These are phyloP conservation scores for Nephrotoma appendiculata DNA, from an alignment of 2,888 invertebrate species.

Conservation along the genomic window DNA sequence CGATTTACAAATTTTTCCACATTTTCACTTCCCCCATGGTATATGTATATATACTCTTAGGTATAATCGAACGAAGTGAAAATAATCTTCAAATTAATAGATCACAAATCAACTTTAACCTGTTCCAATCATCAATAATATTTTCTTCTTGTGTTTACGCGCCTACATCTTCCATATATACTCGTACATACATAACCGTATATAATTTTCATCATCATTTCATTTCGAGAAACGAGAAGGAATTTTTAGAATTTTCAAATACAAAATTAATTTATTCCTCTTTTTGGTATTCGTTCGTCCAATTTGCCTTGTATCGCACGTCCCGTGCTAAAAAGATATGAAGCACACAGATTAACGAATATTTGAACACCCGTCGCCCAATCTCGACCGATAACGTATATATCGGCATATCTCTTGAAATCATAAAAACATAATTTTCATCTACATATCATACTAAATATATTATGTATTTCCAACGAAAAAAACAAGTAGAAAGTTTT, in stretches of 20 bases:
- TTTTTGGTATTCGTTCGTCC: neutral
- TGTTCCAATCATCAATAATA: neutral
- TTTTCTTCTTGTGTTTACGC: neutral
- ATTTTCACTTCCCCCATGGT: neutral
- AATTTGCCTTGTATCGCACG: neutral
- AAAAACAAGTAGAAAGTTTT: too few relatives aligned
- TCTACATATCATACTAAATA: neutral
- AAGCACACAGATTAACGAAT: neutral
- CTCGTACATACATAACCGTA: neutral
- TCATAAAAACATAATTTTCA: neutral
- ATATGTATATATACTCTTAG: neutral
- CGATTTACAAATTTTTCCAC: neutral
- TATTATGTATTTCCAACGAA: too few relatives aligned
- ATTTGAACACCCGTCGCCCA: neutral
- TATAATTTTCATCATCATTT: neutral
- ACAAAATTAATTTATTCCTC: neutral
- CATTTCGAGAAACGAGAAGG: neutral
- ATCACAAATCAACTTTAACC: neutral
- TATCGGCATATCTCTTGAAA: neutral
- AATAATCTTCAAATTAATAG: neutral
- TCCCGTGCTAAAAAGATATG: neutral
- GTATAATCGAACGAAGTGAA: neutral
- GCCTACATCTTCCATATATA: neutral
- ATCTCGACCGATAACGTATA: neutral
- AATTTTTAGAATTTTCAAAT: neutral